phyloP scores from a whole-genome alignment of 2,888 invertebrate genomes.

The Ischnus inquisitorius region DNA sequence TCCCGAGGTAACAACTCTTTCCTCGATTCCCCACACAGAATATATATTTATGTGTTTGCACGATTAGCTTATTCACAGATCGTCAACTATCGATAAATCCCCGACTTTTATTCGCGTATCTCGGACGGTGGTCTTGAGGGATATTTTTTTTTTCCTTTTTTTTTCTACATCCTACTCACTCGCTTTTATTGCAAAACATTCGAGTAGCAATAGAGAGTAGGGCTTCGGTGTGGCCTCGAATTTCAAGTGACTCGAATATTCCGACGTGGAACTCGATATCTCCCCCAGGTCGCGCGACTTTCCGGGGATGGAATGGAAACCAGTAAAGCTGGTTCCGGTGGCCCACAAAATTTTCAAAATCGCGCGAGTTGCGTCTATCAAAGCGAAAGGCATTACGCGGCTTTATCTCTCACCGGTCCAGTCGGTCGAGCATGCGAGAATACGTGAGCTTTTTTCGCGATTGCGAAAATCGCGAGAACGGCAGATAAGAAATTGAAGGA shows the following conservation, averaged over 20 bases:
- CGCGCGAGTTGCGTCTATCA: neutral
- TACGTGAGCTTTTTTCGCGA: too few relatives aligned
- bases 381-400: neutral
- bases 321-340: constrained; percentile 52
- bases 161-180: constrained; percentile 8
- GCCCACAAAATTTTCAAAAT: constrained; percentile 38
- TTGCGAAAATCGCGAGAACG: too few relatives aligned
- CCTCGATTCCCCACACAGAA: neutral
- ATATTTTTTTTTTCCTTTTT: neutral
- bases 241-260: constrained; percentile 65
- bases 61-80: neutral
- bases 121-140: neutral
- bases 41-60: constrained; percentile 2
- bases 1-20: constrained; percentile 40
- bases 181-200: constrained; percentile 52
- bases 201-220: neutral
- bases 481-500: too few relatives aligned
- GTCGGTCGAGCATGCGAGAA: too few relatives aligned
- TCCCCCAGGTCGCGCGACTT: constrained; percentile 23
- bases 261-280: constrained; percentile 58
- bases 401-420: too few relatives aligned
- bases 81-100: neutral
- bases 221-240: constrained; percentile 55
- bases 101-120: constrained; percentile 1
- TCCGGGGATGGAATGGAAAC: constrained; percentile 50